phyloP scores from a whole-genome alignment of 2,797 vertebrate genomes.

The Gallinago nigripennis region DNA sequence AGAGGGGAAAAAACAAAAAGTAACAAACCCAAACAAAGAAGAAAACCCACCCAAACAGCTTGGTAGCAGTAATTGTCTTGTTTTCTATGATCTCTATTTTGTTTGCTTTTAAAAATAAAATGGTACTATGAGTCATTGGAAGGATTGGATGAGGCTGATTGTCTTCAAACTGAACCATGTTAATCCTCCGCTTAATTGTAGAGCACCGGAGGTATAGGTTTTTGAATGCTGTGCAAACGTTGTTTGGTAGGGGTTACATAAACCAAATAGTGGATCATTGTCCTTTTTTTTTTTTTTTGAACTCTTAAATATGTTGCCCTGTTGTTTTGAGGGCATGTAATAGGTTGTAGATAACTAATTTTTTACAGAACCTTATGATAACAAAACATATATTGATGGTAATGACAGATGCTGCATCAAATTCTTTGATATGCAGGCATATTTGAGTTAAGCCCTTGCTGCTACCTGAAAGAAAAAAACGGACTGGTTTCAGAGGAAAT shows the following conservation, averaged over 20 bases:
- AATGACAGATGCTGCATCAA: not conserved
- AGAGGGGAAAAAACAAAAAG: not conserved
- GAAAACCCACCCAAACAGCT: no score
- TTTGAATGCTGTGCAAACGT: not conserved
- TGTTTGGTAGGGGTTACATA: not conserved
- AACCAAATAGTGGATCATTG: not conserved
- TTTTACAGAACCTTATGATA: not conserved
- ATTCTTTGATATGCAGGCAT: not conserved
- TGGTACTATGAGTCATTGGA: not conserved
- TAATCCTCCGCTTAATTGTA: not conserved
- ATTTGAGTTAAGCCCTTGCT: not conserved
- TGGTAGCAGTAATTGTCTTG: not conserved
- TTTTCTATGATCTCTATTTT: not conserved
- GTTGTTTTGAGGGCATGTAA: not conserved
- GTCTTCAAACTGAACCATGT: not conserved
- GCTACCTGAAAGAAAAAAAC: not conserved
- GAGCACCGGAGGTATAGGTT: not conserved
- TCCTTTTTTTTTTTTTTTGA: not conserved
- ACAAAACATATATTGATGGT: not conserved
- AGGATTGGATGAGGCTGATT: not conserved
- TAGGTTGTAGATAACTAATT: not conserved
- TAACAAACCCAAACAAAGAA: no score
- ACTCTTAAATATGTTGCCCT: not conserved
- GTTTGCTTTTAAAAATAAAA: not conserved
- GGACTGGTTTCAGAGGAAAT: not conserved